Base-by-base conservation (phyloP, 2,113 vertebrate species). In the Pipra filicauda region DNA sequence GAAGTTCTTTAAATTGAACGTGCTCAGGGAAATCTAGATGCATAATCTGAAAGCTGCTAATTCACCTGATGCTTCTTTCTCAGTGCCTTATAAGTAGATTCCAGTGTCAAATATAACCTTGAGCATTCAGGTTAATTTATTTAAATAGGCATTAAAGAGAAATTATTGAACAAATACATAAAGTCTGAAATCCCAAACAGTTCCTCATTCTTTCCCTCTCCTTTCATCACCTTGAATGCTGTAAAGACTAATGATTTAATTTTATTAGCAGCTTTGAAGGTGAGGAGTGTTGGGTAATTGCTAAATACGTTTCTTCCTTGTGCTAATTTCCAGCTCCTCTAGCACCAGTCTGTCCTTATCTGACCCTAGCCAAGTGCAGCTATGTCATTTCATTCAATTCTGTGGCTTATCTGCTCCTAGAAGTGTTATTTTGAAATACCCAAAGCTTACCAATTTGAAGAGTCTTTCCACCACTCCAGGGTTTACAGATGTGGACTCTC, bases 231-330 rank as follows among this genome's bases (percentile, higher is more conserved):
- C 85, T 93, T 89, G 64, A 93, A 70, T 76, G 43, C 81, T 86
- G 79, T 61, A 91, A 93, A 85, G 72, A 93, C 89, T 95, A 95
- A 95, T 89, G 73, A 93, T 81, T 95, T 97, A 94, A 95, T 97
- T 93, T 90, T 84, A 84, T 94, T 95, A 94, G 91, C 55, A 75
- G 75, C 67, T 95, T 81, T 94, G 95, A 95, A 95, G 83, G 80
- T 88, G 55, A 93, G 48, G 77, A 86, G 28, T 79, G 75, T 64
- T 89, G 71, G 66, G 51, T 85, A 96, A 95, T 89, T 95, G 91
- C 74, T 86, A 86, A 88, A 82, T 92, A 83, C 24, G 43, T 73
- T 95, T 93, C 84, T 74, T 91, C 73, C 72, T 77, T 70, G 67
- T 94, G 77, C 59, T 95, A 81, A 83, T 96, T 95, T 93, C 72